These are phyloP conservation scores for Neolamprologus fasciatus DNA, from an alignment of 2,113 vertebrate genomes.

Conservation along the genomic window DNA sequence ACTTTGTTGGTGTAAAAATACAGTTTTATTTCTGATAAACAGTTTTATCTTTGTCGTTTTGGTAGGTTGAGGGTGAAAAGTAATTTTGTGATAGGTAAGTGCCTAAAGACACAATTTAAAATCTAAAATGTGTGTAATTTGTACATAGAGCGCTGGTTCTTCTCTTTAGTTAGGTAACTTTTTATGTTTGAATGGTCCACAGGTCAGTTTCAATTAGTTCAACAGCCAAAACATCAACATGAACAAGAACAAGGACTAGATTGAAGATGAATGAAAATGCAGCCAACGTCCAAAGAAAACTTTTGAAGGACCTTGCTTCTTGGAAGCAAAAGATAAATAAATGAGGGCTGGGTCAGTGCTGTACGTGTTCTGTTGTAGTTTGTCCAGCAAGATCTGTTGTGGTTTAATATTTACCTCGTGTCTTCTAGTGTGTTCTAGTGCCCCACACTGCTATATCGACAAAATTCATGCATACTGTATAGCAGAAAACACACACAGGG, in stretches of 20 bases:
- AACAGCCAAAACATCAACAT: neutral
- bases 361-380: neutral
- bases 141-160: neutral
- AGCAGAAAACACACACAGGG: neutral
- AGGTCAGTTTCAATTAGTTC: neutral
- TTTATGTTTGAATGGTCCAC: neutral
- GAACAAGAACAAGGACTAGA: neutral
- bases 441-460: slow-evolving; percentile 18
- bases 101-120: neutral
- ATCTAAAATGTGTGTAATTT: neutral
- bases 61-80: neutral
- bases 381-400: neutral
- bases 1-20: neutral
- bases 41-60: neutral
- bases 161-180: neutral
- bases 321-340: neutral
- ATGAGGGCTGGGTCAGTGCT: neutral
- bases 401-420: slow-evolving; percentile 31
- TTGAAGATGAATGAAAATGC: neutral
- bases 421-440: neutral
- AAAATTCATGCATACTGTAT: neutral
- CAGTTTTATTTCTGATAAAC: neutral
- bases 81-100: neutral
- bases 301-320: neutral
- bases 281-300: neutral